Percentiles rank a stretch among this genome's conserved stretches.
phyloP scores from a whole-genome alignment of 2,113 vertebrate species.

The Neotragus pygmaeus region DNA sequence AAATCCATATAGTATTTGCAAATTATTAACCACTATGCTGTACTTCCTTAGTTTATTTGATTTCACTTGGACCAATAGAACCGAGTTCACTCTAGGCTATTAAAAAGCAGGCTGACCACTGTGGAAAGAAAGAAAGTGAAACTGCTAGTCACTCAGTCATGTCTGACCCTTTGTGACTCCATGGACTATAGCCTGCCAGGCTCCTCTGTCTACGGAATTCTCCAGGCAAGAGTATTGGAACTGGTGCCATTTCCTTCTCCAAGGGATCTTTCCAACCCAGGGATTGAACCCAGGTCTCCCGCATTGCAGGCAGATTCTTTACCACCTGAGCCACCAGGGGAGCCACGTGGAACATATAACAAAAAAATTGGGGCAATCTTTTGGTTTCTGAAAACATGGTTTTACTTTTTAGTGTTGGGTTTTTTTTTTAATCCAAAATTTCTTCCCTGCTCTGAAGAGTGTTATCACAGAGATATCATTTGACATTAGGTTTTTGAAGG shows the following conservation, averaged over 20 bases:
- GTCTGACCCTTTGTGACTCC: neutral
- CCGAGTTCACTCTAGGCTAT: neutral
- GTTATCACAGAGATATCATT: neutral
- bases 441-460: conserved; percentile 1
- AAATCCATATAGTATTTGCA: neutral
- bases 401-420: neutral
- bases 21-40: neutral
- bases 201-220: neutral
- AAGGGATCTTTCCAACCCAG: neutral
- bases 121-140: neutral
- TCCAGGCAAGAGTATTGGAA: neutral
- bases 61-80: neutral
- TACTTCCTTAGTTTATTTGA: neutral
- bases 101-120: neutral
- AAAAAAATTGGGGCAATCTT: neutral
- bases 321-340: neutral
- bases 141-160: accelerated
- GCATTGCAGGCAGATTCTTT: neutral
- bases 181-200: neutral
- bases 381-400: neutral
- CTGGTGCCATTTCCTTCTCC: neutral
- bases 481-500: neutral
- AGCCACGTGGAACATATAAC: neutral
- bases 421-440: neutral
- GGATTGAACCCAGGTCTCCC: neutral